Base-by-base conservation (phyloP, 2,888 invertebrate genomes). In the Allolobophora icterica region DNA sequence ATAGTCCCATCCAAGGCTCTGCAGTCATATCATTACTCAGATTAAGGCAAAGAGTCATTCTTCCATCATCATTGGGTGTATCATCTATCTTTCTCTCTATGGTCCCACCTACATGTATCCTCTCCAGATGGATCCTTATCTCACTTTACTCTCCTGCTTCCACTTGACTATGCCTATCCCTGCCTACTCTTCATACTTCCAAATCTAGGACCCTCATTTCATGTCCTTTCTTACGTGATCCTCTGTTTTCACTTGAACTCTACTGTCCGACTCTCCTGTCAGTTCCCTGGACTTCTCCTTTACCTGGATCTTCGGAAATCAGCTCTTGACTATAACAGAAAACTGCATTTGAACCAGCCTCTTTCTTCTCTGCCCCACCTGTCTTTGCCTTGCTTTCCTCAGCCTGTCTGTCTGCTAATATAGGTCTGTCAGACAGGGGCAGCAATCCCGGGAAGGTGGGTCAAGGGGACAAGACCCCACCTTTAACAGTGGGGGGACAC, bases 21-120 rank as follows among this genome's bases (percentile, higher is more conserved):
- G 13, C 71, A 71, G 71, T 11, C n/a, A 71, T 71, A 4, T n/a
- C 71, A 71, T 71, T 52, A 52, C 6, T 71, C 71, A 71, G 71
- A 71, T 71, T 71, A 71, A 71, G 11, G n/a, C 71, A 71, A 1
- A n/a, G 71, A 71, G 30, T 71, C 71, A n/a, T 71, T 71, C 8
- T 71, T 71, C 71, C 71, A 71, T 71, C 71, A 71, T 71, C 71
- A 71, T n/a, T n/a, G 30, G n/a, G 71, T 71, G 71, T n/a, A 71
- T 71, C 30, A n/a, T 71, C 71, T 17, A 30, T 71, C 71, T 71
- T 71, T 71, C 71, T 30, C 52, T 52, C 71, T 4, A 71, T 71
- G 30, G 71, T 71, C 71, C 30, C 71, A n/a, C 71, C 30, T 71
- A 71, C 71, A 30, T 71, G 11, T 17, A 30, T 24, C 21, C 52